Conservation (phyloP, 2,113 vertebrate species). For the Thinocorus orbignyianus region DNA sequence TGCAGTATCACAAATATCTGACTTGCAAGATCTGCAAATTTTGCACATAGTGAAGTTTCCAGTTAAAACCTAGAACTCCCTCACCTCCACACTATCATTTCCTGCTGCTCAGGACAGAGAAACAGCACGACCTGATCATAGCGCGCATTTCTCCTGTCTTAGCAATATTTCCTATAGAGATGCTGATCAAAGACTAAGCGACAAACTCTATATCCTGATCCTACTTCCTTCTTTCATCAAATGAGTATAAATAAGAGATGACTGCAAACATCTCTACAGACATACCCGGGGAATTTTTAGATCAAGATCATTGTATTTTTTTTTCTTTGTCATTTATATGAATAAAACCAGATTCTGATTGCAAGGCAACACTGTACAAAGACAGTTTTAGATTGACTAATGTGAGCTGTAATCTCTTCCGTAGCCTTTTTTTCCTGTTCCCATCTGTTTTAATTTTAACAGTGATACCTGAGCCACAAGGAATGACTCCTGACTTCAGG, state of each 20-base stretch:
- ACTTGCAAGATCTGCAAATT: neutral
- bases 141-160: neutral
- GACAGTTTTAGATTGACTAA: neutral
- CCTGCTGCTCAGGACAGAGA: neutral
- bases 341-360: neutral
- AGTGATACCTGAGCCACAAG: neutral
- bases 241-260: constrained; percentile 26
- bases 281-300: neutral
- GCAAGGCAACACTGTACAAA: neutral
- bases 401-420: neutral
- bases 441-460: neutral
- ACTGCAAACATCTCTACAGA: constrained; percentile 30
- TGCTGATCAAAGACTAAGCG: constrained; percentile 20
- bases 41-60: neutral
- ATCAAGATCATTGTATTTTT: neutral
- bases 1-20: neutral
- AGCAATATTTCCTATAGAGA: neutral
- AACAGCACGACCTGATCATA: fast-evolving
- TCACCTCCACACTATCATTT: neutral
- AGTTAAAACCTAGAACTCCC: neutral
- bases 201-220: neutral
- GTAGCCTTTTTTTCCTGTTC: neutral
- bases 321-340: neutral
- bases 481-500: neutral
- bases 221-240: constrained; percentile 8